Base-by-base conservation (phyloP, 2,113 vertebrate genomes). In the Leptobrachium leishanense region DNA sequence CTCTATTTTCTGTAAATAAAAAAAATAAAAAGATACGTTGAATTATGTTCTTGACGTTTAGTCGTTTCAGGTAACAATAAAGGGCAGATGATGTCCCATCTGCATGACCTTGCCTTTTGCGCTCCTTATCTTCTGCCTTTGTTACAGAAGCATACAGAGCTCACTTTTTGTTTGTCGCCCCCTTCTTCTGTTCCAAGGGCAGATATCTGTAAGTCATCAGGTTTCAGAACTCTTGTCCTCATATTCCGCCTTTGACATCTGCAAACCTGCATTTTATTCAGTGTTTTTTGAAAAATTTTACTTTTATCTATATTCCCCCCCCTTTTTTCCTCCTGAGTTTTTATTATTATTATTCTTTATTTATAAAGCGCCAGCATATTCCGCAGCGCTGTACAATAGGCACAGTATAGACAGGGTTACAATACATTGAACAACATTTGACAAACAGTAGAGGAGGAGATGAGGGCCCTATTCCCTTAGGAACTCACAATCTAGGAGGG, bases 141-240 rank as follows among this genome's bases (percentile, higher is more conserved):
- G 42, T 15, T 43, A 11, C 46, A 43, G 42, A 9, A 13, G 3
- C 2, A 68, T 12, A 68, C 66, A 68, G 42, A 44, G 40, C 1
- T 42, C 11, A 8, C 46, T 15, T 13, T 68, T 41, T 68, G 6
- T 68, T 68, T 40, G 41, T 42, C 66, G 42, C 1, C 12, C 41
- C 41, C 20, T 10, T 12, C 41, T 66, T 42, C 39, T 41, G 41
- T 70, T 70, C 68, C 67, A 77, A 77, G 76, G 76, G 42, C 67
- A 70, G 4, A 46, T 70, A 40, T 40, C 8, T 50, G 42, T 2
- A 40, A 59, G 43, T 77, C 54, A 62, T 77, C 53, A 70, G 67
- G 63, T 77, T 77, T 68, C 50, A 46, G n/a, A 69, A 57, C 46
- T 67, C 74, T 66, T 76, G 31, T 20, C 53, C 31, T 42, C 2